Conservation (phyloP, 37 sponge, comb jelly and placozoan genomes). For the Ianthella basta region DNA sequence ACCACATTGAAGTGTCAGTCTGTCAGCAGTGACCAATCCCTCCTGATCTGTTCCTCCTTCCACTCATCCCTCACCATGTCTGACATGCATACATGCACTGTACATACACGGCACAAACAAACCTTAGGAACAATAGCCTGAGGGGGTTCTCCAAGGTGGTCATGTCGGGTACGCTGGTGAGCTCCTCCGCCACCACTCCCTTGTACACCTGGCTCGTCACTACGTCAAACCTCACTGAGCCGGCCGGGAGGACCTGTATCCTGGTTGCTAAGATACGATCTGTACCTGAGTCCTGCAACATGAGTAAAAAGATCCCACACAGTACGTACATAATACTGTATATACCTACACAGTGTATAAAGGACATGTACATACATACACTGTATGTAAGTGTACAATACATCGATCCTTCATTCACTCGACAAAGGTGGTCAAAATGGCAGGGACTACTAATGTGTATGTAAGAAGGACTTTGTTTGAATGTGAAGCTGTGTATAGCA, state of each 20-base stretch:
- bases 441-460: too few species aligned
- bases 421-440: too few species aligned
- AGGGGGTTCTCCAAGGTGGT: constrained; percentile 1
- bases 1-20: too few species aligned
- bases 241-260: constrained; percentile 17
- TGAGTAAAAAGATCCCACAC: background rate
- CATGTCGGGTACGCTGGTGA: constrained; percentile 3
- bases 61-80: too few species aligned
- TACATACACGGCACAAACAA: too few species aligned
- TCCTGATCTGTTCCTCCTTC: too few species aligned
- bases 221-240: constrained; percentile 16
- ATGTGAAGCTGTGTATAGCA: too few species aligned
- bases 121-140: background rate
- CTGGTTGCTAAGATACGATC: constrained; percentile 20
- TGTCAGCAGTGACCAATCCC: too few species aligned
- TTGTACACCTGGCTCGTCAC: constrained; percentile 26
- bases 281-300: constrained; percentile 13
- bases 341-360: background rate
- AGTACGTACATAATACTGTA: background rate
- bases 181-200: constrained; percentile 70
- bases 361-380: background rate
- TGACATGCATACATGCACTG: too few species aligned
- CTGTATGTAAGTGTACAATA: background rate
- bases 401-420: too few species aligned
- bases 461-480: too few species aligned